Percentiles rank a stretch among this genome's conserved stretches.
phyloP scores from a whole-genome alignment of 2,797 vertebrate species.

The Rhadinocentrus ornatus region DNA sequence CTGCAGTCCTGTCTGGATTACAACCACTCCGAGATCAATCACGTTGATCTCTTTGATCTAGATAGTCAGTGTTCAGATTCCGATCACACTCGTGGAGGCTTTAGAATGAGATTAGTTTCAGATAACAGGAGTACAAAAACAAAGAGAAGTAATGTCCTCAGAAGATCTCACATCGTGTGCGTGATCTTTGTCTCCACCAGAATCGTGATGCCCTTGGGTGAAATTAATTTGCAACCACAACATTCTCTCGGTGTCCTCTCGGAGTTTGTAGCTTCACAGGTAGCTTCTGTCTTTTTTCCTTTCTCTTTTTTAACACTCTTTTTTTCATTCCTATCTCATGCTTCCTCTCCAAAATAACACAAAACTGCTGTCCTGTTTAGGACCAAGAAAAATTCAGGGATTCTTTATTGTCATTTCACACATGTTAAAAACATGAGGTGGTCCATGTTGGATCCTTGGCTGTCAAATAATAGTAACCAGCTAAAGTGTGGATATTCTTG shows the following conservation, averaged over 20 bases:
- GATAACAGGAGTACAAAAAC: background rate
- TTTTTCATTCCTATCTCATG: background rate
- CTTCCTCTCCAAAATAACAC: background rate
- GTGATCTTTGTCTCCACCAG: background rate
- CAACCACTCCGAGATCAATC: background rate
- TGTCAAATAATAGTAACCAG: background rate
- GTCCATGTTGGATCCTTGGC: background rate
- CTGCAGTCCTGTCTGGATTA: constrained; percentile 12
- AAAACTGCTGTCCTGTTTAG: too few relatives aligned
- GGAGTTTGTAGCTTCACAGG: background rate
- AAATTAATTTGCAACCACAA: background rate
- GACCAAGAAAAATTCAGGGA: too few relatives aligned
- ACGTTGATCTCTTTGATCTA: background rate
- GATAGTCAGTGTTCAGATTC: background rate
- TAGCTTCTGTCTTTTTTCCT: background rate
- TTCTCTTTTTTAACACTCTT: too few relatives aligned
- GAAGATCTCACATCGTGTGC: background rate
- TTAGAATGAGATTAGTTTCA: constrained; percentile 10
- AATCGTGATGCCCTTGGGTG: background rate
- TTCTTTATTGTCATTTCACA: too few relatives aligned
- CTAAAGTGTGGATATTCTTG: background rate
- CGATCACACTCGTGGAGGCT: constrained; percentile 1
- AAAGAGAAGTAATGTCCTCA: background rate
- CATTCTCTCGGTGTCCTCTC: too few relatives aligned
- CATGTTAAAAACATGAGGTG: too few relatives aligned